Conservation (phyloP, 2,888 invertebrate species). For the Drosophila nr. perissopoda region DNA sequence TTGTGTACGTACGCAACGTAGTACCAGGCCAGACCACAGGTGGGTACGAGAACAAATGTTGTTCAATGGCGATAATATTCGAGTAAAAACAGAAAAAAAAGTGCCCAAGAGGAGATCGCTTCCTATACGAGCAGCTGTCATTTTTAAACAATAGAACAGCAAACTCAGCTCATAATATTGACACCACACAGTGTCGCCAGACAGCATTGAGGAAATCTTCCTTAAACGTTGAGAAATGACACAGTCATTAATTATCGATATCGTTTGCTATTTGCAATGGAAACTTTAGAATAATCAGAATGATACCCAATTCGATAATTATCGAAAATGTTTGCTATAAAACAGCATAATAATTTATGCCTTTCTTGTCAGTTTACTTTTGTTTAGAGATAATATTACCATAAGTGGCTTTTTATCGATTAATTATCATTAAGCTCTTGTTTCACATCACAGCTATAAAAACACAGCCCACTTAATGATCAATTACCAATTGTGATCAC, state of each 20-base stretch:
- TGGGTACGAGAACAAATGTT: conserved; percentile 13
- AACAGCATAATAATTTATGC: not conserved
- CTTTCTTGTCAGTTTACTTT: no score
- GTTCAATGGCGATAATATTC: conserved; percentile 26
- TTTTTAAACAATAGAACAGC: conserved; percentile 3
- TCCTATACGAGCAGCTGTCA: conserved; percentile 22
- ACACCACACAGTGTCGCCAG: not conserved
- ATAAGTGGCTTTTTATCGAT: conserved; percentile 9
- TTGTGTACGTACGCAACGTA: conserved; percentile 36
- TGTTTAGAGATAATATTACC: not conserved
- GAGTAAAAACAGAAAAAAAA: conserved; percentile 7
- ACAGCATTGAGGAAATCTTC: not conserved
- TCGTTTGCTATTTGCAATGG: not conserved
- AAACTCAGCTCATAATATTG: conserved; percentile 11
- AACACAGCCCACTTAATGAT: conserved; percentile 14
- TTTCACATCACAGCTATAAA: conserved; percentile 11
- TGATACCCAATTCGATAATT: not conserved
- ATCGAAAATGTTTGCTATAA: not conserved
- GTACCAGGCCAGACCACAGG: conserved; percentile 1
- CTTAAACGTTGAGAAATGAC: not conserved
- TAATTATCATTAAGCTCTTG: not conserved
- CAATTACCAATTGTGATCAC: conserved; percentile 23
- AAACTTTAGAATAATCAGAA: not conserved
- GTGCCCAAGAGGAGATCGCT: conserved; percentile 1
- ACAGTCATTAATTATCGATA: conserved; percentile 1